Conservation (phyloP, 1,140 invertebrate species). For the Sitobion miscanthi region DNA sequence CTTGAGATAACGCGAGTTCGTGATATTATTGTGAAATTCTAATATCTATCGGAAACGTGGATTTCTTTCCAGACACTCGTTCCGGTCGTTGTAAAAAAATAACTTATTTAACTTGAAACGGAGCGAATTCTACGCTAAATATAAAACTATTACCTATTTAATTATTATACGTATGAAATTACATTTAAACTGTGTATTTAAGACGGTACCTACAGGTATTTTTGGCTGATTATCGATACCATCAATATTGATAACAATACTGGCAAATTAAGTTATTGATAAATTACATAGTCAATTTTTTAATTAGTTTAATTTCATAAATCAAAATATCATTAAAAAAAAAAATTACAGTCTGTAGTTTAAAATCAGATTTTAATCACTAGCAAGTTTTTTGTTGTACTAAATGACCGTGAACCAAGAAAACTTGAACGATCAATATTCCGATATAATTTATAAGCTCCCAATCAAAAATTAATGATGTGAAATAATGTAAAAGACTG, state of each 20-base stretch:
- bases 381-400: background rate
- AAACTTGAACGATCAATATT: background rate
- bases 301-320: background rate
- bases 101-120: background rate
- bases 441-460: background rate
- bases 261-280: background rate
- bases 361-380: background rate
- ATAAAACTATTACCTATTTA: background rate
- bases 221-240: background rate
- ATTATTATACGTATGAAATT: background rate
- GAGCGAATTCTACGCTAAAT: background rate
- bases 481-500: conserved; percentile 11
- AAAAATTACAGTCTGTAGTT: background rate
- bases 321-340: background rate
- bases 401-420: background rate
- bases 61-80: background rate
- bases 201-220: background rate
- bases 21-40: background rate
- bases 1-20: no score
- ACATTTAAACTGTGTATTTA: background rate
- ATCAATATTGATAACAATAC: background rate
- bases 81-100: background rate
- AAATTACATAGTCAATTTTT: background rate
- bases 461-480: conserved; percentile 24
- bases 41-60: background rate